Percentiles rank a stretch among this genome's conserved stretches.
Conservation (phyloP, 1,140 invertebrate species). For the Ylistrum balloti region DNA sequence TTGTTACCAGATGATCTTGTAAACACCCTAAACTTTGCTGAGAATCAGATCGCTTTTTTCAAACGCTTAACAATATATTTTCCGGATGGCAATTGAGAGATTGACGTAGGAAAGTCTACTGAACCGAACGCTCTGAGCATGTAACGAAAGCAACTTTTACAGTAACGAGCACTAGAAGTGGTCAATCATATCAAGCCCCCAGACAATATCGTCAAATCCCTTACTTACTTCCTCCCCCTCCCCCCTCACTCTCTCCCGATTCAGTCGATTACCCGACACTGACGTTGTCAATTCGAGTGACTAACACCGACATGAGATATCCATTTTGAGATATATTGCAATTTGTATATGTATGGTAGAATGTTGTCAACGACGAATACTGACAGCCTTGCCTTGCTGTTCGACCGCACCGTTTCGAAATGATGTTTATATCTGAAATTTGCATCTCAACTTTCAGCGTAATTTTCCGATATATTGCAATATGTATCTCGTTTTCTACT, state of each 20-base stretch:
- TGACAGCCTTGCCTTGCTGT: too few relatives aligned
- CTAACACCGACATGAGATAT: neutral
- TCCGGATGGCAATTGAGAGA: neutral
- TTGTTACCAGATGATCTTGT: neutral
- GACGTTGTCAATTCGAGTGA: constrained; percentile 22
- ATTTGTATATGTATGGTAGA: neutral
- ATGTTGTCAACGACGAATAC: neutral
- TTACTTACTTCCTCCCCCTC: neutral
- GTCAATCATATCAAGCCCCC: constrained; percentile 10
- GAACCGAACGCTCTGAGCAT: neutral
- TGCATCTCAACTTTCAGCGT: too few relatives aligned
- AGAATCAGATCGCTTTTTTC: neutral
- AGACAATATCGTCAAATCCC: neutral
- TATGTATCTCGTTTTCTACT: too few relatives aligned
- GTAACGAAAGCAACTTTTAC: neutral
- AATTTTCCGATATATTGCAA: too few relatives aligned
- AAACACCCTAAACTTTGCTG: neutral
- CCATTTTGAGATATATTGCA: neutral
- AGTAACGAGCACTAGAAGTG: neutral
- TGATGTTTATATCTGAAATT: too few relatives aligned
- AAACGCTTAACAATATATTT: neutral
- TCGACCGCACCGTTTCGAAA: too few relatives aligned
- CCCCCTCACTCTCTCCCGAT: neutral
- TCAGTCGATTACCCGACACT: neutral
- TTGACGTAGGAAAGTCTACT: neutral